These are phyloP conservation scores for Alsophila aescularia DNA, from an alignment of 2,888 invertebrate genomes.

Conservation along the genomic window DNA sequence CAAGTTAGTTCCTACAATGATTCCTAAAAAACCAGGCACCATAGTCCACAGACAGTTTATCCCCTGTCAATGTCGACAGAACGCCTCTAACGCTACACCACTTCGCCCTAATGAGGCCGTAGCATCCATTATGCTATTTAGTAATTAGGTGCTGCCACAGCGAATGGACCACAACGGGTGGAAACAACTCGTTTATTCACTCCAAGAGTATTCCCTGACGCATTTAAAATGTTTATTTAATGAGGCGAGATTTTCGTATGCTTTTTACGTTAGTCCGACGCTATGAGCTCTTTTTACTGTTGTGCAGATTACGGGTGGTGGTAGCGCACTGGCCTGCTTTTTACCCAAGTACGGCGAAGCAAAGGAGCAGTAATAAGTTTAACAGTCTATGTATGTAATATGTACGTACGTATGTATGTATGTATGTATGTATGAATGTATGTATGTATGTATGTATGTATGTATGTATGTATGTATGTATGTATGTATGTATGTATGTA, in stretches of 20 bases:
- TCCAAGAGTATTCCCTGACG: conserved; percentile 44
- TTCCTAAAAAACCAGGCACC: conserved; percentile 2
- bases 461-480: too few species aligned
- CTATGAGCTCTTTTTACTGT: conserved; percentile 14
- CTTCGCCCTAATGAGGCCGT: conserved; percentile 67
- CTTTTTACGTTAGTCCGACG: conserved; percentile 23
- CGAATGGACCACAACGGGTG: conserved; percentile 59
- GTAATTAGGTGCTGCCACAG: conserved; percentile 71
- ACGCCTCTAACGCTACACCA: conserved; percentile 51
- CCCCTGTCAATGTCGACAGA: conserved; percentile 28
- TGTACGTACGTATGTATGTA: too few species aligned
- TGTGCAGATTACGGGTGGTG: conserved; percentile 6
- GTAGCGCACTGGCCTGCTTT: conserved; percentile 16
- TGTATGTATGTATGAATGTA: not conserved
- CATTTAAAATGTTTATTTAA: conserved; percentile 45
- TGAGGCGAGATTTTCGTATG: conserved; percentile 35
- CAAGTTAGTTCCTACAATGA: not conserved
- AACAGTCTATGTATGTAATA: too few species aligned
- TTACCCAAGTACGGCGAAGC: too few species aligned
- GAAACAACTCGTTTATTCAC: conserved; percentile 51
- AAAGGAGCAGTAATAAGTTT: too few species aligned
- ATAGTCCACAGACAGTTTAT: conserved; percentile 13
- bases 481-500: too few species aligned
- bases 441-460: too few species aligned
- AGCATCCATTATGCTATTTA: conserved; percentile 75